phyloP scores from a whole-genome alignment of 2,113 vertebrate species.

The Axis porcinus region DNA sequence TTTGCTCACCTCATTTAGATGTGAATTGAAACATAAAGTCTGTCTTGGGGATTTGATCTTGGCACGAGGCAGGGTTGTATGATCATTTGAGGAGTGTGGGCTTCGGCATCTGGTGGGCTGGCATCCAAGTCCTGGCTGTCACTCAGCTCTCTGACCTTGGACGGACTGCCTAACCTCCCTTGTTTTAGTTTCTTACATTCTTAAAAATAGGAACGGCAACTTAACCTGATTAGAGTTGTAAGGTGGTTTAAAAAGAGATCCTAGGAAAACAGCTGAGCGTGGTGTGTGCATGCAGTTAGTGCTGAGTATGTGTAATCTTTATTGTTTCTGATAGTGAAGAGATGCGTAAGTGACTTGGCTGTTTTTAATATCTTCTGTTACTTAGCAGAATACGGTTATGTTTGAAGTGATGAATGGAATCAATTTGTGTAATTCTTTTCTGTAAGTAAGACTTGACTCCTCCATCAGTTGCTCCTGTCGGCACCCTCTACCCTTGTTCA shows the following conservation, averaged over 20 bases:
- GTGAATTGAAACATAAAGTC: not conserved
- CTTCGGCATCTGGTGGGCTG: not conserved
- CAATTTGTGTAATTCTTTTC: not conserved
- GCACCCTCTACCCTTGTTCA: not conserved
- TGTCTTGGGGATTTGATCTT: slow-evolving; percentile 31
- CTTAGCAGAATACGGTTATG: not conserved
- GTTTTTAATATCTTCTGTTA: not conserved
- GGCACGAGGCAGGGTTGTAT: not conserved
- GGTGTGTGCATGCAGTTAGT: not conserved
- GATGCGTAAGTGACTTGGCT: not conserved
- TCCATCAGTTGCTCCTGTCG: not conserved
- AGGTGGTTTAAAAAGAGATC: not conserved
- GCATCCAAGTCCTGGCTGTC: not conserved
- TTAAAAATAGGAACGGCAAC: not conserved
- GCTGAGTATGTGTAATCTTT: not conserved
- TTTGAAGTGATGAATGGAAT: not conserved
- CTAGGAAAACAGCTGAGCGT: not conserved
- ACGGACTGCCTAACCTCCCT: not conserved
- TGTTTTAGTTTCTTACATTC: not conserved
- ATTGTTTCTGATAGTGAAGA: not conserved
- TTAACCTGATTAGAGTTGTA: not conserved
- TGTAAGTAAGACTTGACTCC: not conserved
- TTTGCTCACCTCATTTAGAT: slow-evolving; percentile 24
- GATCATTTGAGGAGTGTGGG: not conserved
- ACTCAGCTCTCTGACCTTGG: slow-evolving; percentile 31